phyloP scores from a whole-genome alignment of 2,888 invertebrate genomes.

The Cephus pygmeus region DNA sequence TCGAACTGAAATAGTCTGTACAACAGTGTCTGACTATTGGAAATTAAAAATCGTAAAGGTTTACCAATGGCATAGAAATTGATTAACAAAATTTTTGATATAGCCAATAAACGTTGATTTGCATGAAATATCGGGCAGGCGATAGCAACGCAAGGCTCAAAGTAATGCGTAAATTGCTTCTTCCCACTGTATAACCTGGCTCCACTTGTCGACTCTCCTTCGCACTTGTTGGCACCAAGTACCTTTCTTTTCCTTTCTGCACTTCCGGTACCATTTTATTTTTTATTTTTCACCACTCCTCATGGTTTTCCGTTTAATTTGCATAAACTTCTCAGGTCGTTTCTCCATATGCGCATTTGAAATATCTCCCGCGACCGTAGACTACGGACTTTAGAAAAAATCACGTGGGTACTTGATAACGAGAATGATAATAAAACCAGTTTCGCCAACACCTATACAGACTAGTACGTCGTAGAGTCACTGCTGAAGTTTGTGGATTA shows the following conservation, averaged over 20 bases:
- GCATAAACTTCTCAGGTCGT: conserved; percentile 26
- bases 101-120: not conserved
- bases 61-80: not conserved
- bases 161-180: not conserved
- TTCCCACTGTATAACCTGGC: not conserved
- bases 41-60: not conserved
- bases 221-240: not conserved
- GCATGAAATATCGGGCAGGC: not conserved
- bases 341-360: not conserved
- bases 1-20: not conserved
- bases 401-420: not conserved
- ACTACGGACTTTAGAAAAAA: not conserved
- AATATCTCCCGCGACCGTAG: not conserved
- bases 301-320: conserved; percentile 39
- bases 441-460: not conserved
- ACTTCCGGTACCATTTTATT: not conserved
- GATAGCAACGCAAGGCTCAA: not conserved
- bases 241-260: not conserved
- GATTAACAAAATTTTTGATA: not conserved
- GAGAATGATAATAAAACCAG: not conserved
- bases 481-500: not conserved
- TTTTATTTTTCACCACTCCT: conserved; percentile 29
- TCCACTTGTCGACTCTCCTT: not conserved
- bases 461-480: not conserved
- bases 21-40: not conserved